Base-by-base conservation (phyloP, 2,797 vertebrate genomes). In the Sebastes baramenuke region DNA sequence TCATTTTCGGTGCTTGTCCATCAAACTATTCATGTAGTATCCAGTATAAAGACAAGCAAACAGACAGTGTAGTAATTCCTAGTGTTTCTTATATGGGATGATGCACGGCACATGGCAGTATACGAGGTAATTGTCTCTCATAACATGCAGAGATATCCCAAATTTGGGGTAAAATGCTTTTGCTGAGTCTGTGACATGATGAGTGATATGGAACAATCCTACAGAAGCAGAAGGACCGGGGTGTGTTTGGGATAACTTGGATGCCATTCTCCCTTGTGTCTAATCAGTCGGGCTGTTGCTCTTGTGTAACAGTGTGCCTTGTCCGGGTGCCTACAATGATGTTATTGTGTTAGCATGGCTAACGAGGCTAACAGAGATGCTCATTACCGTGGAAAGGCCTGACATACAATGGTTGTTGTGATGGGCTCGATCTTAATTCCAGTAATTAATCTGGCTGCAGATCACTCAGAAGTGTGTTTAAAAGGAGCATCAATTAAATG, bases 401-500 rank as follows among this genome's bases (percentile, higher is more conserved):
- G 89, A 77, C 82, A 81, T 65, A 85, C 88, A 83, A 81, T 77
- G 87, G 83, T 68, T 58, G 87, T 71, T 80, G 85, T 94, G 95
- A 96, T 92, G 92, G 87, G 74, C 86, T 83, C 82, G 72, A 88
- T 82, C 75, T 75, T 95, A 93, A 96, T 96, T 94, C 56, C 72
- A 89, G 87, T 95, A 96, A 97, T 96, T 95, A 94, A 88, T 93
- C 76, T 82, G 83, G 88, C 84, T 30, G 36, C 74, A 67, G 86
- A 90, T 88, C 75, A 91, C 79, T 88, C 87, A 80, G 20, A 81
- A 42, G 32, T 72, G 25, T 68, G 65, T 69, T 83, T 78, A n/a
- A 56, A 82, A 73, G 76, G 38, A 77, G 72, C 54, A 66, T 55
- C 65, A 75, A 80, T 81, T 85, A 77, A 72, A 68, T 66, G 0